Percentiles rank a stretch among this genome's conserved stretches.
These are phyloP conservation scores for Cynaeus angustus DNA, from an alignment of 2,888 invertebrate genomes.

Conservation along the genomic window DNA sequence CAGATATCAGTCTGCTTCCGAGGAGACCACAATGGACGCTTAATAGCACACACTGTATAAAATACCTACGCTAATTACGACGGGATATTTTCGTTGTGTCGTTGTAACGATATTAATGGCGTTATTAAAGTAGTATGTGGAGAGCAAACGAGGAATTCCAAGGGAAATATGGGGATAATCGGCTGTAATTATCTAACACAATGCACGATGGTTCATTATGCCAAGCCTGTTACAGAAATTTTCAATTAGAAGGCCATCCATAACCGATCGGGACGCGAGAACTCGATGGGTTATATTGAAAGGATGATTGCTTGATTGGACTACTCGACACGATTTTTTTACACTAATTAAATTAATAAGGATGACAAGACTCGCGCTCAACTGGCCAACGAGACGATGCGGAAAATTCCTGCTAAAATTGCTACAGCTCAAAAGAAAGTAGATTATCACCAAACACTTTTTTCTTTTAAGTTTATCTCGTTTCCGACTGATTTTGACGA, in stretches of 20 bases:
- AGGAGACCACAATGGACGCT: slow-evolving; percentile 48
- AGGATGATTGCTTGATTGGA: slow-evolving; percentile 5
- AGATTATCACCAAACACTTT: too few species aligned
- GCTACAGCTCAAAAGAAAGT: too few species aligned
- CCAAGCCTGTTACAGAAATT: slow-evolving; percentile 38
- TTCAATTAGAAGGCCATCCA: slow-evolving; percentile 34
- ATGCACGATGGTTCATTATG: slow-evolving; percentile 35
- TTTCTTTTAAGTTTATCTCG: too few species aligned
- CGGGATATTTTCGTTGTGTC: slow-evolving; percentile 43
- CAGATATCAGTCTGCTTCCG: slow-evolving; percentile 51
- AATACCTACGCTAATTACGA: slow-evolving; percentile 38
- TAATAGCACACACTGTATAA: slow-evolving; percentile 38
- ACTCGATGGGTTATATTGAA: slow-evolving; percentile 10
- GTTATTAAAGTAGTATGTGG: slow-evolving; percentile 43
- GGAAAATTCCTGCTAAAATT: too few species aligned
- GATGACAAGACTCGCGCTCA: neutral
- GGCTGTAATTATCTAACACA: slow-evolving; percentile 41
- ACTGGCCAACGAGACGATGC: too few species aligned
- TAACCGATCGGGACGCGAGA: slow-evolving; percentile 3
- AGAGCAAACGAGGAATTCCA: slow-evolving; percentile 31
- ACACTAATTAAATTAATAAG: neutral
- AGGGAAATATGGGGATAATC: slow-evolving; percentile 39
- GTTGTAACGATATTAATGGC: slow-evolving; percentile 38
- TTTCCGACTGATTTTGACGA: too few species aligned
- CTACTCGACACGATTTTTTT: neutral